Evolutionary conservation across 2,113 vertebrate genomes (phyloP), one percentile per base, ranked within the genome.

Genomic region (Lynx canadensis): DNA sequence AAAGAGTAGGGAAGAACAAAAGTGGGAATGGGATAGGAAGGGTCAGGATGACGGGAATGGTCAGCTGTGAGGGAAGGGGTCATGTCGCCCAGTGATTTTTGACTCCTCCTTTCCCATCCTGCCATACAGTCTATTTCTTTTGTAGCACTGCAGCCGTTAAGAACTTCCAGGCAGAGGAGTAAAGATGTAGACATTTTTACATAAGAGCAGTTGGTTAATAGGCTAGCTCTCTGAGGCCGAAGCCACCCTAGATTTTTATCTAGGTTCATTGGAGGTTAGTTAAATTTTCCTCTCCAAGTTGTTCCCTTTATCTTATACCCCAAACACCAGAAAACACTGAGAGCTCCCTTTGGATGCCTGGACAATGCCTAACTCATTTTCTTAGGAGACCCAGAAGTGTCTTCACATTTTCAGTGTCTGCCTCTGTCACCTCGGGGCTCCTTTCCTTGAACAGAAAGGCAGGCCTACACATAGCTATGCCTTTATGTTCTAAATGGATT

Each of bases 401-500:
- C 85, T 95, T 90, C 50, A 66, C 10, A 88, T 11, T 93, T 27
- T 71, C 52, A 36, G 18, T 57, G 18, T 52, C n/a, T 89, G 38
- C 36, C 18, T 82, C 45, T 93, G 21, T 91, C 50, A 63, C 41
- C 36, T 87, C 2, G 7, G 78, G 27, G 78, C n/a, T 93, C 83
- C 45, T 79, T 95, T 90, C 50, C 36, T 92, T 94, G 82, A 89
- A 74, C 25, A 89, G 63, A 97, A 79, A 74, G 83, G 68, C 10
- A 91, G n/a, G 5, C n/a, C 33, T 81, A 79, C 19, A 13, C 19
- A 81, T 41, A 73, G 57, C 31, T 82, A 57, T 93, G 73, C 11
- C 57, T 45, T 74, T 60, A 15, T 48, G 29, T 63, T 89, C 87
- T 78, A 38, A 78, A 55, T 63, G 87, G 48, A 33, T 78, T 41